A percentile compares a stretch with the other conserved stretches of the same genome.
These are phyloP conservation scores for Heliconius hewitsoni DNA, from an alignment of 1,140 invertebrate genomes.

Conservation along the genomic window DNA sequence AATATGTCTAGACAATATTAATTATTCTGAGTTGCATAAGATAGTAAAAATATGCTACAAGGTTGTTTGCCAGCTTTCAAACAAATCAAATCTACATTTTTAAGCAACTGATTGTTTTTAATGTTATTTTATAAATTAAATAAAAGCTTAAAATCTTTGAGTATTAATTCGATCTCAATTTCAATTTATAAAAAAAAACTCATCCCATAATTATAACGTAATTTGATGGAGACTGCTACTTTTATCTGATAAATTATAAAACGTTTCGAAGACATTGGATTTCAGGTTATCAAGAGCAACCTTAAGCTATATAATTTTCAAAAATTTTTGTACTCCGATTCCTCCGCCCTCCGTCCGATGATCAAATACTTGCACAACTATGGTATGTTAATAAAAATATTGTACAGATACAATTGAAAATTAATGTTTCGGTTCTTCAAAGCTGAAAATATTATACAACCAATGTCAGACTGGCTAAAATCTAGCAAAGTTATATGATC, in stretches of 20 bases:
- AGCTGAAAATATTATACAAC: neutral
- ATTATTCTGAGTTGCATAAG: constrained; percentile 14
- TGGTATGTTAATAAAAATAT: neutral
- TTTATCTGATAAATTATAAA: constrained; percentile 40
- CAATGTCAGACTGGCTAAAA: neutral
- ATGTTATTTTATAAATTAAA: neutral
- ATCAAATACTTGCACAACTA: neutral
- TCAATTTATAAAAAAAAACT: constrained; percentile 10
- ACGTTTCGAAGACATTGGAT: neutral
- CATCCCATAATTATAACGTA: constrained; percentile 48
- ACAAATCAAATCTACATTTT: neutral
- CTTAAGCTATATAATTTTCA: neutral
- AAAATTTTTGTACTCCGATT: no score
- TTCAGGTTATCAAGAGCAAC: neutral
- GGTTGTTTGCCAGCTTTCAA: neutral
- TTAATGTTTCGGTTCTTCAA: neutral
- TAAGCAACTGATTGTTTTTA: neutral
- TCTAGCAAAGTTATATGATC: neutral
- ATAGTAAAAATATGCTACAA: neutral
- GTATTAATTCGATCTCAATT: no score
- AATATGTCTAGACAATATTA: constrained; percentile 20
- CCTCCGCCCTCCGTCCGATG: no score
- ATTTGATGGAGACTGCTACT: constrained; percentile 36
- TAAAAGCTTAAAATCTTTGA: no score
- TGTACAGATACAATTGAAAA: neutral